Conservation (phyloP, 2,888 invertebrate species). For the Uropetala carovei region DNA sequence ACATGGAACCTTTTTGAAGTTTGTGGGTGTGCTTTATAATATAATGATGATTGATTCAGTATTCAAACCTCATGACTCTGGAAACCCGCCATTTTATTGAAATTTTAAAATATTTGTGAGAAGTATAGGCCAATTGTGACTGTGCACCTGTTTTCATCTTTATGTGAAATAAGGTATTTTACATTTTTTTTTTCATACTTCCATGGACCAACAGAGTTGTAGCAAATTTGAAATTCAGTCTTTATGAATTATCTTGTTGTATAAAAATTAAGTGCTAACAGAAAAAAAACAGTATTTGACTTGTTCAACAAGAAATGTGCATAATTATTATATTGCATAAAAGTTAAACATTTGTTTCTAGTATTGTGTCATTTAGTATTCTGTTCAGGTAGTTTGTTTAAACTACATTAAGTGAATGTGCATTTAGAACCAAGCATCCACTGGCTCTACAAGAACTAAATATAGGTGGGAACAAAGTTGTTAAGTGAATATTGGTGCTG, state of each 20-base stretch:
- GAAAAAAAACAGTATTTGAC: background rate
- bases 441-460: background rate
- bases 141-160: background rate
- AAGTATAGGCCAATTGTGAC: background rate
- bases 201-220: background rate
- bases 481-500: slow-evolving; percentile 66
- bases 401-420: background rate
- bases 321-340: background rate
- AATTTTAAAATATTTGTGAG: background rate
- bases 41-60: background rate
- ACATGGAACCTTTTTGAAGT: background rate
- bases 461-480: background rate
- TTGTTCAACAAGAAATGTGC: slow-evolving; percentile 19
- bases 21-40: slow-evolving; percentile 26
- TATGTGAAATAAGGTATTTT: background rate
- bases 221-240: background rate
- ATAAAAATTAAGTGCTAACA: background rate
- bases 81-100: background rate
- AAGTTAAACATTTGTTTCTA: background rate
- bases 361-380: background rate
- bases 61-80: background rate
- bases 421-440: background rate
- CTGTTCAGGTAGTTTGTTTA: background rate
- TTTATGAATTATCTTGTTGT: background rate
- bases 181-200: background rate